Evolutionary conservation across 2,797 vertebrate genomes (phyloP).

Genomic region (Tangara arthus): DNA sequence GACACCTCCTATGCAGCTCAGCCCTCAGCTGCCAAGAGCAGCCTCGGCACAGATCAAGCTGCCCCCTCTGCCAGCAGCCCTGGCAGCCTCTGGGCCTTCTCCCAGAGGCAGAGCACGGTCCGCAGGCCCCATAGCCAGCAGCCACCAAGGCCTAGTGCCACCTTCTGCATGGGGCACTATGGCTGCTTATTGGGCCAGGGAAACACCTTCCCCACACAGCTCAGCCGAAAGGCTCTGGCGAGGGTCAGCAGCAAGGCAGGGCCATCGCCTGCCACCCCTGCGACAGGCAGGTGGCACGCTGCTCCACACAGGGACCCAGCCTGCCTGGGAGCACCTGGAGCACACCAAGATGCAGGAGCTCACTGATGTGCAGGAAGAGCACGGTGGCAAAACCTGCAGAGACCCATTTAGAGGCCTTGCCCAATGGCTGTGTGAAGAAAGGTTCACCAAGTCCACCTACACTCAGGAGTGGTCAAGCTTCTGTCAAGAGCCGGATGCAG

Average conservation of each 20-base stretch:
- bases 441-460: fast-evolving
- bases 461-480: fast-evolving
- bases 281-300: no score
- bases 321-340: not conserved
- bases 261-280: no score
- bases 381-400: fast-evolving
- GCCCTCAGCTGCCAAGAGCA: not conserved
- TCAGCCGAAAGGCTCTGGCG: no score
- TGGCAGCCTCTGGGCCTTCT: not conserved
- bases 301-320: no score
- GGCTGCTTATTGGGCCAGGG: no score
- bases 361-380: not conserved
- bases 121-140: fast-evolving
- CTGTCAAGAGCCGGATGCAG: not conserved
- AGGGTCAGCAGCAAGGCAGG: no score
- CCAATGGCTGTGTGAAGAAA: fast-evolving
- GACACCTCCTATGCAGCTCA: fast-evolving
- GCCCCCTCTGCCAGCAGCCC: not conserved
- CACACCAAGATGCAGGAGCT: fast-evolving
- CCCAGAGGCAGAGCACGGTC: not conserved
- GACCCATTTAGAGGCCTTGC: not conserved
- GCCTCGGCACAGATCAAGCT: not conserved
- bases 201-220: no score
- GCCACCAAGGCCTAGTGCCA: no score
- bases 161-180: no score